Percentiles rank a stretch among this genome's conserved stretches.
Evolutionary conservation across 2,888 invertebrate species (phyloP).

Genomic region (Pasiphila rectangulata): DNA sequence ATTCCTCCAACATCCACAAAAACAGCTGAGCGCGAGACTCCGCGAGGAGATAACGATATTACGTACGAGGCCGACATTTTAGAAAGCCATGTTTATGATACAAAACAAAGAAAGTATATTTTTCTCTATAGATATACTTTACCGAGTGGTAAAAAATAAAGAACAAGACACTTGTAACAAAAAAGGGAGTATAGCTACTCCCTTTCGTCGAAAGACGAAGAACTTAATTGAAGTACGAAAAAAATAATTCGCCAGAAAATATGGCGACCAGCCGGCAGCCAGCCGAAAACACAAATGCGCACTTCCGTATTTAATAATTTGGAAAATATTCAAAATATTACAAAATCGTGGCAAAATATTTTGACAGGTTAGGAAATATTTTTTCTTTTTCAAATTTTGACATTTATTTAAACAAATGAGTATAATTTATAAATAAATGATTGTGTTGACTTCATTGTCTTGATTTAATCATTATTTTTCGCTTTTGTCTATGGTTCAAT

Average conservation of each 20-base stretch:
- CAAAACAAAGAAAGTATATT: constrained; percentile 77
- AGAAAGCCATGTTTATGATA: constrained; percentile 88
- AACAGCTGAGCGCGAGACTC: constrained; percentile 82
- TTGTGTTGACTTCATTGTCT: constrained; percentile 9
- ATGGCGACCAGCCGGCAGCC: constrained; percentile 85
- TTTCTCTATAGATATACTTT: constrained; percentile 52
- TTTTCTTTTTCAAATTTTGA: constrained; percentile 11
- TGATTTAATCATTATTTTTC: neutral
- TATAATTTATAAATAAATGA: too few species aligned
- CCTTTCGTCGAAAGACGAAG: constrained; percentile 86
- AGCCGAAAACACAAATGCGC: constrained; percentile 65
- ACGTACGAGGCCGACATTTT: constrained; percentile 88
- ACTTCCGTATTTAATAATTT: constrained; percentile 53
- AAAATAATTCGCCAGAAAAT: constrained; percentile 83
- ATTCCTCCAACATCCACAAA: constrained; percentile 79
- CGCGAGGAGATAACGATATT: constrained; percentile 86
- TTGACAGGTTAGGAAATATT: constrained; percentile 17
- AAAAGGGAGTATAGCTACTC: constrained; percentile 83
- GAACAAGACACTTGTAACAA: constrained; percentile 53
- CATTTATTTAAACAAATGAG: constrained; percentile 7
- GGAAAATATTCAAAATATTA: neutral
- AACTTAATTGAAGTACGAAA: constrained; percentile 67
- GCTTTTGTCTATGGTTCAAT: neutral
- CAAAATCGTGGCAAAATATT: neutral
- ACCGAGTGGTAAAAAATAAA: constrained; percentile 57